A percentile compares a stretch with the other conserved stretches of the same genome.
Conservation (phyloP, 2,113 vertebrate species). For the Micromys minutus region DNA sequence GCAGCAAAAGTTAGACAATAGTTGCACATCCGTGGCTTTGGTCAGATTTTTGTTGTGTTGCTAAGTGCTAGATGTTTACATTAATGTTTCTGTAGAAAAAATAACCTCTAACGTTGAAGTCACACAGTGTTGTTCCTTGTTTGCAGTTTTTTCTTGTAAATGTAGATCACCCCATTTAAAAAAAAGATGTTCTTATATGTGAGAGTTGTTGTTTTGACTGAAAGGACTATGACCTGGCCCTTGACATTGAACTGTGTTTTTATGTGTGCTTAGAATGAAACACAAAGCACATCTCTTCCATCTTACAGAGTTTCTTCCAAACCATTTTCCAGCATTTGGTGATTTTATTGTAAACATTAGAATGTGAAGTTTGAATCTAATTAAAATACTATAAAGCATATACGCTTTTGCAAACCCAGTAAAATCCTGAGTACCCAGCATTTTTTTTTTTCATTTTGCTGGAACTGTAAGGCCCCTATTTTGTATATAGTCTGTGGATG, state of each 20-base stretch:
- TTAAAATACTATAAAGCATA: constrained; percentile 35
- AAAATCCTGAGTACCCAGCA: background rate
- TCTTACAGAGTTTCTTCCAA: background rate
- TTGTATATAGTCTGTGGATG: background rate
- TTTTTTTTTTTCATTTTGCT: constrained; percentile 47
- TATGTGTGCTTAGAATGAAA: constrained; percentile 24
- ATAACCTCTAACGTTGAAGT: constrained; percentile 28
- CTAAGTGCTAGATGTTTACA: constrained; percentile 50
- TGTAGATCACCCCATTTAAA: constrained; percentile 6
- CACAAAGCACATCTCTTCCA: constrained; percentile 37
- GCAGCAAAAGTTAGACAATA: constrained; percentile 7
- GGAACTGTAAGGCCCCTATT: background rate
- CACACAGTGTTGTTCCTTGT: constrained; percentile 29
- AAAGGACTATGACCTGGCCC: constrained; percentile 27
- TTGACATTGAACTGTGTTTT: constrained; percentile 46
- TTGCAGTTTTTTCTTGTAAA: constrained; percentile 30
- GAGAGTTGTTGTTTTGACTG: constrained; percentile 46
- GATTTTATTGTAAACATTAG: constrained; percentile 6
- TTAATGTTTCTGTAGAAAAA: constrained; percentile 47
- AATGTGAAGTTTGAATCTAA: constrained; percentile 8
- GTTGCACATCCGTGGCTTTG: background rate
- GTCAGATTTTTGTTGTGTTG: background rate
- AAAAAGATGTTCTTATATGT: constrained; percentile 51
- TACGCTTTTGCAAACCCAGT: constrained; percentile 5
- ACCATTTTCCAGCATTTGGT: background rate